phyloP scores from a whole-genome alignment of 1,140 invertebrate species.

The Listronotus bonariensis region DNA sequence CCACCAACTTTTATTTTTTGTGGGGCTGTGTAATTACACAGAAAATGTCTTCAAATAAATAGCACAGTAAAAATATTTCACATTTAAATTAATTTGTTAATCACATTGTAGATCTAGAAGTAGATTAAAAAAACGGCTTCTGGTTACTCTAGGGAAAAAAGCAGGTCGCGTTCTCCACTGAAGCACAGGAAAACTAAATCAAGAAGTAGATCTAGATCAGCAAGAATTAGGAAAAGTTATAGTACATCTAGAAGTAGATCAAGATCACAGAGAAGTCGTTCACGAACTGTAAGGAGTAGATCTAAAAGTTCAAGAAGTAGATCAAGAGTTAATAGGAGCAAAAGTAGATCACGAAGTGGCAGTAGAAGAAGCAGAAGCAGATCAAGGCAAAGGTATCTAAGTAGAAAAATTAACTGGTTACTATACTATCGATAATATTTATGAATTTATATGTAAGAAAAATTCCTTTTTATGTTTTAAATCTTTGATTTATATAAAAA shows the following conservation, averaged over 20 bases:
- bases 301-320: constrained; percentile 45
- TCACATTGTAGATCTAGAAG: constrained; percentile 43
- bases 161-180: constrained; percentile 53
- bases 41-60: too few relatives aligned
- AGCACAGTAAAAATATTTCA: too few relatives aligned
- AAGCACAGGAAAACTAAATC: constrained; percentile 46
- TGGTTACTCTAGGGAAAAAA: constrained; percentile 49
- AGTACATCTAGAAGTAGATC: constrained; percentile 23
- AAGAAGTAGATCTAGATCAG: constrained; percentile 55
- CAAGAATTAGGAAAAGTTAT: constrained; percentile 22
- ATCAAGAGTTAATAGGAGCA: constrained; percentile 46
- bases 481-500: too few relatives aligned
- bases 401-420: too few relatives aligned
- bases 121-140: constrained; percentile 25
- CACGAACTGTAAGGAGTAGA: constrained; percentile 6
- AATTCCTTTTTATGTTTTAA: too few relatives aligned
- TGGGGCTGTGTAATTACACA: too few relatives aligned
- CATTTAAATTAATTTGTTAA: too few relatives aligned
- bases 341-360: constrained; percentile 56
- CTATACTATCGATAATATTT: too few relatives aligned
- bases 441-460: too few relatives aligned
- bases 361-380: constrained; percentile 51
- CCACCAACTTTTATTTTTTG: too few relatives aligned
- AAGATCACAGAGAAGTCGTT: constrained; percentile 5
- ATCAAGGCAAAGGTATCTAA: not conserved